Conservation (phyloP, 37 sponge, comb jelly and placozoan species). For the Bolinopsis microptera region DNA sequence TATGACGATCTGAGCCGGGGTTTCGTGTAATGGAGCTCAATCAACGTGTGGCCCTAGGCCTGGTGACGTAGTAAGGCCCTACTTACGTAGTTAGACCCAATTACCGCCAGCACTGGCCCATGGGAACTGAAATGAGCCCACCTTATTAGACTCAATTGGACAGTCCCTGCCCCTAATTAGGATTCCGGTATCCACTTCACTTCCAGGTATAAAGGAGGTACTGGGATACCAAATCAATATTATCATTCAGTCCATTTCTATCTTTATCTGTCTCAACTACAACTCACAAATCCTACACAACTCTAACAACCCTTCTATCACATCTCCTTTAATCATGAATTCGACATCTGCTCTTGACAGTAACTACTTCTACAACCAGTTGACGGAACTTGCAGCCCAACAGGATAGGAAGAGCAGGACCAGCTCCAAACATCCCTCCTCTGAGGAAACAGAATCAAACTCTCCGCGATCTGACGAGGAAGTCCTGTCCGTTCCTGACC, state of each 20-base stretch:
- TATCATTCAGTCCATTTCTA: too few relatives aligned
- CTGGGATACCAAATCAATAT: neutral
- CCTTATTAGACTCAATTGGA: neutral
- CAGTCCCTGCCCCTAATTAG: neutral
- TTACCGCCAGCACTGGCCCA: neutral
- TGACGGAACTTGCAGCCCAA: slow-evolving; percentile 45
- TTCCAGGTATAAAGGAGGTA: neutral
- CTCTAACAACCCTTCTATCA: neutral
- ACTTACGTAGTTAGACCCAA: neutral
- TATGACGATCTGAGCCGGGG: neutral
- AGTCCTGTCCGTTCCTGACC: slow-evolving; percentile 7
- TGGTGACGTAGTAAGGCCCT: too few relatives aligned
- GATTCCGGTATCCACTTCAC: neutral
- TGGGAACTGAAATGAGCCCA: neutral
- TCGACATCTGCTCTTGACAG: neutral
- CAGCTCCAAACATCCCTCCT: neutral
- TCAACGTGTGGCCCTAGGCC: neutral
- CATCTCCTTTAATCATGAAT: neutral
- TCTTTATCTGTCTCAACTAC: neutral
- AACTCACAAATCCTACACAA: neutral
- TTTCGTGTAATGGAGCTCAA: neutral
- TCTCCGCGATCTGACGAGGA: neutral
- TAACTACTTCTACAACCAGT: slow-evolving; percentile 64
- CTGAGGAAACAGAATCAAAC: neutral
- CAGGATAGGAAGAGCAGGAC: neutral